A percentile compares a stretch with the other conserved stretches of the same genome.
Evolutionary conservation across 2,113 vertebrate species (phyloP).

Genomic region (Calyptommatus sinebrachiatus): DNA sequence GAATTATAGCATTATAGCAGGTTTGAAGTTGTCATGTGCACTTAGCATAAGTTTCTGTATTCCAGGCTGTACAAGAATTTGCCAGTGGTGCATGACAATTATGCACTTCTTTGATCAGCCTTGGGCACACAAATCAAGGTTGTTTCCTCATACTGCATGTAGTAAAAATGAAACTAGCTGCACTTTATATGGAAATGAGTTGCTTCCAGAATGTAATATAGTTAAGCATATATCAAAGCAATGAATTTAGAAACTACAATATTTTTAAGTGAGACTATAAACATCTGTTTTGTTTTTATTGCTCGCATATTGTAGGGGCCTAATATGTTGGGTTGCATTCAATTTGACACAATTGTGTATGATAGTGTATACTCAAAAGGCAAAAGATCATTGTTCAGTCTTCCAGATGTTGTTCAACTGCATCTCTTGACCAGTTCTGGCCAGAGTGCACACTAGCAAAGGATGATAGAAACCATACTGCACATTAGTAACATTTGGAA

Average conservation of each 20-base stretch:
- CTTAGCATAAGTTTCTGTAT: conserved; percentile 48
- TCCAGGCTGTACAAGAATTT: conserved; percentile 64
- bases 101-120: conserved; percentile 69
- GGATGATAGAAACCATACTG: too few relatives aligned
- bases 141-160: conserved; percentile 50
- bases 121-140: conserved; percentile 77
- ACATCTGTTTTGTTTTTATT: conserved; percentile 44
- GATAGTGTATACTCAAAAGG: conserved; percentile 29
- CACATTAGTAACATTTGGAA: too few relatives aligned
- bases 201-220: conserved; percentile 60
- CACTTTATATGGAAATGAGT: conserved; percentile 78
- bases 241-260: conserved; percentile 49
- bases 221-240: conserved; percentile 71
- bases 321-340: conserved; percentile 3
- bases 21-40: too few relatives aligned
- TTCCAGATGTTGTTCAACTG: too few relatives aligned
- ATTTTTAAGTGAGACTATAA: conserved; percentile 27
- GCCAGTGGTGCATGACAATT: conserved; percentile 65
- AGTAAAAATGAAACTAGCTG: conserved; percentile 69
- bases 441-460: too few relatives aligned
- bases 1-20: too few relatives aligned
- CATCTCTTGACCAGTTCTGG: too few relatives aligned
- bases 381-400: background rate
- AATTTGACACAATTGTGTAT: background rate
- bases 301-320: background rate